These are phyloP conservation scores for Cephus rjabovi DNA, from an alignment of 2,888 invertebrate species.

Conservation along the genomic window DNA sequence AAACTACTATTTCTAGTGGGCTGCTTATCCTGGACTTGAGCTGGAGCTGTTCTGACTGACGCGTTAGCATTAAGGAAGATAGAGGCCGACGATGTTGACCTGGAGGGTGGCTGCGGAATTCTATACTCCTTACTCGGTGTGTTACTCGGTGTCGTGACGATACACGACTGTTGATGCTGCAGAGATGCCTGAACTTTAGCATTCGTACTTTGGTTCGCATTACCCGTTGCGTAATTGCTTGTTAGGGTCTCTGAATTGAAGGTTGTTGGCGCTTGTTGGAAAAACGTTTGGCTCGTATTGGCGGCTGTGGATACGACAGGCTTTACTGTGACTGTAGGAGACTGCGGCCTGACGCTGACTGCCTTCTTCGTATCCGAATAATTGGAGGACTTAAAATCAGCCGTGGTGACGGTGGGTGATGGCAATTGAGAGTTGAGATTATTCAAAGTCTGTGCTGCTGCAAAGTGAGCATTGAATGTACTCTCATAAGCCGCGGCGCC, in stretches of 20 bases:
- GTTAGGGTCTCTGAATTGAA: constrained; percentile 69
- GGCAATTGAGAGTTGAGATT: constrained; percentile 75
- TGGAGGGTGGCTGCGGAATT: constrained; percentile 70
- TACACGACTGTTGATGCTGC: constrained; percentile 78
- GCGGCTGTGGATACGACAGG: constrained; percentile 68
- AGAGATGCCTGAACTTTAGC: constrained; percentile 65
- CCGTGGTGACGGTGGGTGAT: constrained; percentile 64
- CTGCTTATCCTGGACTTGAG: constrained; percentile 61
- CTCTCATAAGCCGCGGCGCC: constrained; percentile 72
- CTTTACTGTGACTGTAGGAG: constrained; percentile 67
- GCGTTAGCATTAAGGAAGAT: constrained; percentile 52
- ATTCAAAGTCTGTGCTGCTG: constrained; percentile 75
- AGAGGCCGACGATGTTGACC: constrained; percentile 62
- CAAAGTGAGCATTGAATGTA: constrained; percentile 77
- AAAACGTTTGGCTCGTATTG: constrained; percentile 71
- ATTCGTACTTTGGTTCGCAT: constrained; percentile 50
- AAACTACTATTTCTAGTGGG: constrained; percentile 68
- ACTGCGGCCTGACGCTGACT: constrained; percentile 67
- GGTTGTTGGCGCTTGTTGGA: constrained; percentile 75
- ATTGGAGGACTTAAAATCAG: constrained; percentile 51
- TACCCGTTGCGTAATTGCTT: constrained; percentile 69
- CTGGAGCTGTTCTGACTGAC: constrained; percentile 47
- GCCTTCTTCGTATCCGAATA: constrained; percentile 67
- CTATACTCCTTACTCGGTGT: constrained; percentile 75
- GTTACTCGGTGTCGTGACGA: constrained; percentile 77